A percentile compares a stretch with the other conserved stretches of the same genome.
phyloP scores from a whole-genome alignment of 1,140 invertebrate genomes.

The Aphaenogaster rudis region DNA sequence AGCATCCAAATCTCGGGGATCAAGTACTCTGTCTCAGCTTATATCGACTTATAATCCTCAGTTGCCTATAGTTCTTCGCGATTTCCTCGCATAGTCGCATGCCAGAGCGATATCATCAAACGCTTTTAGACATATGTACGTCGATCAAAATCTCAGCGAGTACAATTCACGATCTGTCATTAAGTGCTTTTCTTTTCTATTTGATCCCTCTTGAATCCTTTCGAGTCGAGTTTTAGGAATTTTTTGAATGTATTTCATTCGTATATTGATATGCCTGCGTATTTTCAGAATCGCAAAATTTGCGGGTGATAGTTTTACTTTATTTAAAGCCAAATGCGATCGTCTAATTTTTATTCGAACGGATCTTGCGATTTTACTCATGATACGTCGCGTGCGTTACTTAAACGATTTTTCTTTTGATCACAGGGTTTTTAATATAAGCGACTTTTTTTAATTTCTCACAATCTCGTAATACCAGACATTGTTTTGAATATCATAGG shows the following conservation, averaged over 20 bases:
- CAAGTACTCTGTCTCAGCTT: not conserved
- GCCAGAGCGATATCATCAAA: not conserved
- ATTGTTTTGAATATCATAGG: not conserved
- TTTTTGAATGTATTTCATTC: not conserved
- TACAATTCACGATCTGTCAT: not conserved
- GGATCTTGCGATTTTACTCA: not conserved
- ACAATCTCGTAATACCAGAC: not conserved
- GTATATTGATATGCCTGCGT: not conserved
- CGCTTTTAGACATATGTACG: not conserved
- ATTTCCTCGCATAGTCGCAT: slow-evolving; percentile 3
- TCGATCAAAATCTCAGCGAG: not conserved
- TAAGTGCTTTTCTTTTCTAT: not conserved
- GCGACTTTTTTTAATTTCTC: not conserved
- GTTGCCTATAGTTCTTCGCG: not conserved
- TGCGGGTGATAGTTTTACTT: not conserved
- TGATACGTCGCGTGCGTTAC: not conserved
- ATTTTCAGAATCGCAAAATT: slow-evolving; percentile 4
- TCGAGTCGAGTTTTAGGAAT: not conserved
- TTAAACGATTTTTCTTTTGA: not conserved
- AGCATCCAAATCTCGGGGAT: slow-evolving; percentile 34
- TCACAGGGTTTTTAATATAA: not conserved
- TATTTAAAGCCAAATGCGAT: not conserved
- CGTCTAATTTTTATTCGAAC: not conserved
- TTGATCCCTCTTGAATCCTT: not conserved
- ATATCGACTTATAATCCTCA: slow-evolving; percentile 1